These are phyloP conservation scores for Psephotus haematonotus DNA, from an alignment of 2,113 vertebrate genomes.

Conservation along the genomic window DNA sequence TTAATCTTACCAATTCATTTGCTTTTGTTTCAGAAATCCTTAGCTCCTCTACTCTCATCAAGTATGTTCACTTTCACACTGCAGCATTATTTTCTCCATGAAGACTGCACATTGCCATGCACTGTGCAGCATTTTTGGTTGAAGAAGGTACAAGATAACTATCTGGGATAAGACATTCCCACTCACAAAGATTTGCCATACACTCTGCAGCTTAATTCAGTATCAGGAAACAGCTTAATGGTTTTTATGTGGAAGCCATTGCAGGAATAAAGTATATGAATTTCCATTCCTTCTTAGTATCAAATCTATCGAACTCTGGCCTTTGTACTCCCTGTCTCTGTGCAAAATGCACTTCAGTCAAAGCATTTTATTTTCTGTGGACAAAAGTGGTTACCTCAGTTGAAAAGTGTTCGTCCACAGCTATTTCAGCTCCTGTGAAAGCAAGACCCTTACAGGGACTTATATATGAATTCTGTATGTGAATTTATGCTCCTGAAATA, in stretches of 20 bases:
- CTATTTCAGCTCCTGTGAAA: background rate
- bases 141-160: background rate
- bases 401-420: background rate
- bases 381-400: background rate
- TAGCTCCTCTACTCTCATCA: background rate
- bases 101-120: background rate
- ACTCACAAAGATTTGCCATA: background rate
- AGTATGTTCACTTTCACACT: background rate
- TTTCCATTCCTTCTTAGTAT: background rate
- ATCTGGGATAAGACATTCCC: background rate
- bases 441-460: background rate
- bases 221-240: background rate
- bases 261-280: background rate
- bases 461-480: background rate
- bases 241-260: background rate
- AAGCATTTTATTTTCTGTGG: background rate
- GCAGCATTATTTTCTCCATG: background rate
- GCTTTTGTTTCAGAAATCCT: background rate
- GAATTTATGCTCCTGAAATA: background rate
- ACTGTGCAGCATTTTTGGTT: background rate
- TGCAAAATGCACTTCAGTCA: background rate
- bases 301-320: background rate
- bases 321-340: background rate
- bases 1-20: background rate
- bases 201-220: background rate